Base-by-base conservation (phyloP, 2,113 vertebrate species). In the Epinephelus cyanopodus region DNA sequence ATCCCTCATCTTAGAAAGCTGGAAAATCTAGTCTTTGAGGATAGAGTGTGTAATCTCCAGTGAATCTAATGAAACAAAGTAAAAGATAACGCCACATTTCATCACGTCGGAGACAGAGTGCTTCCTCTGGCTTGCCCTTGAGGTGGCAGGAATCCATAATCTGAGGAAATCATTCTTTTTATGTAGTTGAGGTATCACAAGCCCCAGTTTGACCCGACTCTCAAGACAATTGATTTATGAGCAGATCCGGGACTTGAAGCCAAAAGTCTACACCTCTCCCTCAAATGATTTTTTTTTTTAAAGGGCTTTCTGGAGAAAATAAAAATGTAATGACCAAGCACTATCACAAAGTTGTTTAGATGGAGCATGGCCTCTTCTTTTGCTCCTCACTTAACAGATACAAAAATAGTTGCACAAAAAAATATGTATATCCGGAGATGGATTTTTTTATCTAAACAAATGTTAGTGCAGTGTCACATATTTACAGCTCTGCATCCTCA, bases 21-120 rank as follows among this genome's bases (percentile, higher is more conserved):
- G 88, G 90, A 88, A 81, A 91, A 89, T 83, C 84, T 76, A 74
- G 83, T 90, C 87, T 91, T 93, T 90, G 90, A 93, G 93, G 93
- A 91, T 91, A 79, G 81, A 92, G 92, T 89, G 88, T 90, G 89
- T 91, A 94, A 95, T 96, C 93, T 95, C 91, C 88, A 91, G 88
- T 87, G 92, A 88, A 92, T 95, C 92, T 94, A 95, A 95, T 93
- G 93, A 94, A 94, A 95, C 92, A 92, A 94, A 95, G 93, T 93
- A 95, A 95, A 95, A 94, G 93, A 94, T 95, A 94, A 94, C 82
- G 89, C 92, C 93, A 92, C 93, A 86, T 93, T 94, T 91, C 90
- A 95, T 94, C 93, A 93, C 82, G 71, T 90, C 82, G 84, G 74
- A 91, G 89, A 92, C 80, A 71, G 85, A 90, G 91, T 68, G 61